Conservation (phyloP, 2,113 vertebrate species). For the Nycticorax nycticorax region DNA sequence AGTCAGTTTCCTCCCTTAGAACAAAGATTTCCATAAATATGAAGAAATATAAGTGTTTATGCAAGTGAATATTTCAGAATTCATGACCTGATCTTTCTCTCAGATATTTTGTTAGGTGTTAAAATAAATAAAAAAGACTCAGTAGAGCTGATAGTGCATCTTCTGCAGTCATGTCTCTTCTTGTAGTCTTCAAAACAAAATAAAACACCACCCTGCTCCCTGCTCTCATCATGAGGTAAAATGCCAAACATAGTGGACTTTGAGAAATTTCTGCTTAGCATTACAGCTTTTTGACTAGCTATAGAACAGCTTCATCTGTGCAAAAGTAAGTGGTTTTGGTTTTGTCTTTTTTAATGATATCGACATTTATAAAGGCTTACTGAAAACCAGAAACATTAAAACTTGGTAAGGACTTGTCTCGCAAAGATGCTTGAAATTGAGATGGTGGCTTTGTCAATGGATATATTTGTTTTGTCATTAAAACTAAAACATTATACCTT, state of each 20-base stretch:
- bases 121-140: background rate
- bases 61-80: background rate
- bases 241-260: background rate
- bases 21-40: background rate
- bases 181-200: background rate
- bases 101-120: background rate
- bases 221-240: background rate
- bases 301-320: background rate
- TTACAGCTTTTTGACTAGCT: background rate
- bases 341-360: background rate
- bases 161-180: background rate
- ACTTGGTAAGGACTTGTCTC: background rate
- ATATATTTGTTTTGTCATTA: background rate
- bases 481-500: background rate
- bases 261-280: background rate
- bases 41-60: background rate
- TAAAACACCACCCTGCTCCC: background rate
- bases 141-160: background rate
- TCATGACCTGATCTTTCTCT: background rate
- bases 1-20: background rate
- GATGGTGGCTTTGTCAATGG: accelerated
- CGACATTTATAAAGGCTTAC: background rate
- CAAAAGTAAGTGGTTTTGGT: background rate
- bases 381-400: background rate
- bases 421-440: background rate